Base-by-base conservation (phyloP, 2,888 invertebrate genomes). In the Copidosoma aretas region DNA sequence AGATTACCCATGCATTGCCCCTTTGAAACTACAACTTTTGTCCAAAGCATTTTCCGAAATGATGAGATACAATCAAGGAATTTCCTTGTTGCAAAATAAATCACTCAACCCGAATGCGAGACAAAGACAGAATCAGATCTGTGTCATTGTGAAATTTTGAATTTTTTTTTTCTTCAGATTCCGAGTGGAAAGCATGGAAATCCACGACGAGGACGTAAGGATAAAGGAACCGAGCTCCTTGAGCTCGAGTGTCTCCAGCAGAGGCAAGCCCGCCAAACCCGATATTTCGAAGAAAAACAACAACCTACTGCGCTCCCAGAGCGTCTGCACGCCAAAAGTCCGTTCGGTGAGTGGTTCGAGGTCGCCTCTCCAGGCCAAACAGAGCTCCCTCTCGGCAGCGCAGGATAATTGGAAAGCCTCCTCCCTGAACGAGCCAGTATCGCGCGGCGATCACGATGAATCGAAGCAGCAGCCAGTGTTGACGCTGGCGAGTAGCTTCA, bases 101-200 rank as follows among this genome's bases (percentile, higher is more conserved):
- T n/a, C n/a, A n/a, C n/a, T n/a, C n/a, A n/a, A n/a, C n/a, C n/a
- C n/a, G n/a, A n/a, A n/a, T n/a, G n/a, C n/a, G n/a, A n/a, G n/a
- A n/a, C n/a, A n/a, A n/a, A n/a, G n/a, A n/a, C n/a, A n/a, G n/a
- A n/a, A n/a, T n/a, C n/a, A n/a, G n/a, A n/a, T n/a, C n/a, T n/a
- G n/a, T n/a, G n/a, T n/a, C n/a, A n/a, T n/a, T n/a, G n/a, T n/a
- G n/a, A n/a, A n/a, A n/a, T n/a, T n/a, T n/a, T n/a, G n/a, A n/a
- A n/a, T 2, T 46, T 14, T 46, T 14, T 46, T 3, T 46, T 46
- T 12, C 71, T 75, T 49, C 67, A 83, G 83, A 71, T 83, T 83
- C 52, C 76, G 82, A 10, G 83, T 83, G 1, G 82, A 83, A 68
- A 83, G 82, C 60, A 83, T 79, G 81, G 83, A 83, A 41, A 79